Evolutionary conservation across 2,113 vertebrate species (phyloP), one percentile per base, ranked within the genome.

Genomic region (Coturnix japonica): DNA sequence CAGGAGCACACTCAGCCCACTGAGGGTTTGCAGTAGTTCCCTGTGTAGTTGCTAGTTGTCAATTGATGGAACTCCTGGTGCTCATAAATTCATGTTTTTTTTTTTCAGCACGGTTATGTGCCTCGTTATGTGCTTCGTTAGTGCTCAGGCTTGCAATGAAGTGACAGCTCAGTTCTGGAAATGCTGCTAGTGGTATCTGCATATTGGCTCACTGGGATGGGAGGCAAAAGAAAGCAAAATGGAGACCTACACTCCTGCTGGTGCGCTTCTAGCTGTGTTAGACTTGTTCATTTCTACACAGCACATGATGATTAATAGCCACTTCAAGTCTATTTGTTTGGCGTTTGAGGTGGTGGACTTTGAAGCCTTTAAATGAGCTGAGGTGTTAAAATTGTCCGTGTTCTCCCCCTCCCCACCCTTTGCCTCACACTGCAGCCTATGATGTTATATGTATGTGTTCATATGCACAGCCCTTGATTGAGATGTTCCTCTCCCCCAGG

Each of bases 401-500:
- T 39, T 37, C 15, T 60, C 43, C 43, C 43, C 54, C 20, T 51
- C 26, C 35, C 8, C 8, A 56, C 23, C 77, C 1, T 1, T 26
- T 70, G 31, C 49, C 15, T 1, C 44, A 20, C 6, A 6, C 39
- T n/a, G n/a, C 19, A 71, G 13, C 22, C 20, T 28, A 3, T 57
- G 63, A 25, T 31, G 79, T 44, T 11, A 4, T 41, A 12, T 37
- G 25, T n/a, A 28, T 0, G 0, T 8, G 4, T 54, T 21, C 15
- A 6, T 79, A 67, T 64, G 59, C 16, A 8, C 3, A 17, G 46
- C 73, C 43, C 61, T 66, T 92, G 65, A 94, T 93, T 21, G 44
- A 92, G 70, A 41, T 89, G 85, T 84, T 87, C 87, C 63, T 73
- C 70, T 54, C 69, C 79, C 63, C 69, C 79, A 98, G 97, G 96